Conservation (phyloP, 1,140 invertebrate genomes). For the Aphelenchoides avenae region DNA sequence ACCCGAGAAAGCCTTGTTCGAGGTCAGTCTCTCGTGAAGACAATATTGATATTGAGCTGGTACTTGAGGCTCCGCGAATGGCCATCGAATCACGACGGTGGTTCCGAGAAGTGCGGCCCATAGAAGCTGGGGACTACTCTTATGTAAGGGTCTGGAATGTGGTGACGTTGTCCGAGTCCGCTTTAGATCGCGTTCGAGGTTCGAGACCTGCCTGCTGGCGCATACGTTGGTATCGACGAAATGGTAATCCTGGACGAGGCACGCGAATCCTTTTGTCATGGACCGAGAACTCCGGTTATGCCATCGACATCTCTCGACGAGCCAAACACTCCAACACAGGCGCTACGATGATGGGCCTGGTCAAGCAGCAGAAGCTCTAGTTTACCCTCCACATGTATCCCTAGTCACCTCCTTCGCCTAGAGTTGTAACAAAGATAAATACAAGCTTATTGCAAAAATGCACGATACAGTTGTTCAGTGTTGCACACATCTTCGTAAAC, state of each 20-base stretch:
- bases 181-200: constrained; percentile 51
- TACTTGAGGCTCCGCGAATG: constrained; percentile 26
- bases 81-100: constrained; percentile 37
- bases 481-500: no score
- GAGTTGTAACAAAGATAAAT: no score
- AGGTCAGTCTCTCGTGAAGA: constrained; percentile 7
- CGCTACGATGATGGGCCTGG: no score
- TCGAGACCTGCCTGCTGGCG: constrained; percentile 31
- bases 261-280: no score
- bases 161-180: constrained; percentile 3
- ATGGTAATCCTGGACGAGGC: constrained; percentile 36
- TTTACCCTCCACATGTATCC: no score
- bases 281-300: no score
- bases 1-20: constrained; percentile 32
- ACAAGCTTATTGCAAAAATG: no score
- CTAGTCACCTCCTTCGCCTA: no score
- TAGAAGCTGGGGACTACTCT: constrained; percentile 15
- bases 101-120: constrained; percentile 41
- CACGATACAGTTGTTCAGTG: no score
- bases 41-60: constrained; percentile 25
- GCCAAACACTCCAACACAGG: no score
- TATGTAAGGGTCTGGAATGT: constrained; percentile 3
- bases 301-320: no score
- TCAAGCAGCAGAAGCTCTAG: no score
- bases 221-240: constrained; percentile 46